Conservation (phyloP, 37 sponge, comb jelly and placozoan genomes). For the Tethya wilhelma region DNA sequence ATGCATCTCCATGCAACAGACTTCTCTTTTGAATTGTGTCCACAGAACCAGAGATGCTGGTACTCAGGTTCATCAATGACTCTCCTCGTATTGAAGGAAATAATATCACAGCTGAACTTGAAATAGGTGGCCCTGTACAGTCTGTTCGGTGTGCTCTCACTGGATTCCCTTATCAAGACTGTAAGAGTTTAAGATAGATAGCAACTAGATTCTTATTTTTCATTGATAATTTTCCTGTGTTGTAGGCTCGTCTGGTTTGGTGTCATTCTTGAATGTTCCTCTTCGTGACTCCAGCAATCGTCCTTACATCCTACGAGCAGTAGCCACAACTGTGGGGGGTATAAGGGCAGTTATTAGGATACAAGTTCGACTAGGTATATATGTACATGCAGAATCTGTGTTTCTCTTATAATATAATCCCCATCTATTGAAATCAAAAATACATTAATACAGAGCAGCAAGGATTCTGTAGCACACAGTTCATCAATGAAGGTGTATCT, state of each 20-base stretch:
- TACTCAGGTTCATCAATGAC: constrained; percentile 5
- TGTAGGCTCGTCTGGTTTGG: background rate
- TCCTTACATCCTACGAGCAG: constrained; percentile 6
- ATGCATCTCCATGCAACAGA: no score
- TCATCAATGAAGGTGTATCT: constrained; percentile 10
- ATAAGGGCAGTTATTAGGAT: background rate
- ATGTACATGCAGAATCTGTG: no score
- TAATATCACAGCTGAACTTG: background rate
- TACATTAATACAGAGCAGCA: background rate
- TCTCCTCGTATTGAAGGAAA: background rate
- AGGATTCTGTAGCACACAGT: background rate
- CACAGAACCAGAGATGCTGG: no score
- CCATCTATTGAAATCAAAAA: no score
- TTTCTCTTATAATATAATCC: no score
- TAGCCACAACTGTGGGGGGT: background rate
- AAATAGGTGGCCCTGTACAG: constrained; percentile 3
- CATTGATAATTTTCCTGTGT: background rate
- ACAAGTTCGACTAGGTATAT: background rate
- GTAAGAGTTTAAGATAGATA: background rate
- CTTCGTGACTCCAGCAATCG: background rate
- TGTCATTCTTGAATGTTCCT: background rate
- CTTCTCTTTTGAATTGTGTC: no score
- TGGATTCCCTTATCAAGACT: background rate
- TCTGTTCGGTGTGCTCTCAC: constrained; percentile 4
- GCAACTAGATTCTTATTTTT: background rate